Evolutionary conservation across 1,140 invertebrate species (phyloP).

Genomic region (Euwallacea fornicatus): DNA sequence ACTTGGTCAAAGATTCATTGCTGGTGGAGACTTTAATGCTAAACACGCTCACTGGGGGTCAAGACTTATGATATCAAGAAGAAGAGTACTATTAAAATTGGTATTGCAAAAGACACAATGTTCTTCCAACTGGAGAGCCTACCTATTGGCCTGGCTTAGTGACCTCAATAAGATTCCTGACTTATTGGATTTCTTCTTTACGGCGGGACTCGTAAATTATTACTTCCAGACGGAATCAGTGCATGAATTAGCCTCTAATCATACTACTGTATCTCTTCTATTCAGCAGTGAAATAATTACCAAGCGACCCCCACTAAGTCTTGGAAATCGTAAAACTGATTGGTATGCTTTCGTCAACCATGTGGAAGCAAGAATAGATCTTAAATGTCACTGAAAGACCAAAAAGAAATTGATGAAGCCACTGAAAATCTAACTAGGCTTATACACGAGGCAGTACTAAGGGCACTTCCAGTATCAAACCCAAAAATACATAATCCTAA

Average conservation of each 20-base stretch:
- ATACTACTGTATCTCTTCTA: background rate
- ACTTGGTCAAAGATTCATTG: constrained; percentile 50
- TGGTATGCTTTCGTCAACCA: background rate
- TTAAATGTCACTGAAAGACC: background rate
- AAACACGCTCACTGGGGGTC: constrained; percentile 54
- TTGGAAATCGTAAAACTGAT: background rate
- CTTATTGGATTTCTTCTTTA: constrained; percentile 20
- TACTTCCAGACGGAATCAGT: background rate
- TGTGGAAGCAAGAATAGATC: background rate
- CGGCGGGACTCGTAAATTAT: constrained; percentile 2
- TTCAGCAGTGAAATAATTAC: background rate
- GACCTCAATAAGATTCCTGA: constrained; percentile 50
- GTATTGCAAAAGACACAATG: constrained; percentile 44
- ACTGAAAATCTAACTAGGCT: background rate
- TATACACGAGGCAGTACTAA: too few relatives aligned
- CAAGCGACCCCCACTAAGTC: background rate
- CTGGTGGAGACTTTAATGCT: constrained; percentile 53
- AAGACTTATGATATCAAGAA: constrained; percentile 47
- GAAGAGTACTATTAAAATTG: constrained; percentile 45
- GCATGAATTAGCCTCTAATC: background rate
- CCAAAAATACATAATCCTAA: too few relatives aligned
- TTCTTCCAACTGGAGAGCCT: constrained; percentile 50
- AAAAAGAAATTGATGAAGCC: background rate
- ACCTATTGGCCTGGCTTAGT: constrained; percentile 54
- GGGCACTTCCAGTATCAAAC: too few relatives aligned